Evolutionary conservation across 2,888 invertebrate genomes (phyloP).

Genomic region (Creontiades dilutus): DNA sequence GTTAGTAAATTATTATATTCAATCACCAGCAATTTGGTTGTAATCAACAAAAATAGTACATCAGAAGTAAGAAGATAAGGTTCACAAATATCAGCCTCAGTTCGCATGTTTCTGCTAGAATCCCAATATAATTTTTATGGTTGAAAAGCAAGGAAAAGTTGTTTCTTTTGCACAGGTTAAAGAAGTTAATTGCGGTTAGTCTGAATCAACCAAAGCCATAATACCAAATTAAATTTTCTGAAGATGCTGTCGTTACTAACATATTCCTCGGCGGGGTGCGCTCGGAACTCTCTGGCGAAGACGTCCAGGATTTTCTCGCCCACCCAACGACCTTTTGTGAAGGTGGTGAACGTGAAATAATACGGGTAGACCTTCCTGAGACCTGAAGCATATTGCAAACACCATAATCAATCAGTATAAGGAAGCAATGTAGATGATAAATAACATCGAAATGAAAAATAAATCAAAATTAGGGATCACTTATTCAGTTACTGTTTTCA

Average conservation of each 20-base stretch:
- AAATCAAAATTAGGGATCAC: no score
- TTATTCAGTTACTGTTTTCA: no score
- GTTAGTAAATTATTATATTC: no score
- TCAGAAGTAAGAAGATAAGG: no score
- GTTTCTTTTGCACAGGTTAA: neutral
- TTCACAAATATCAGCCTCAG: no score
- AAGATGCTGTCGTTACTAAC: conserved; percentile 77
- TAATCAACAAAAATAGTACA: no score
- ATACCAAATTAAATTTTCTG: conserved; percentile 68
- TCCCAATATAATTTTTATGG: neutral
- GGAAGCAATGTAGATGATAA: neutral
- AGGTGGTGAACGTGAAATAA: conserved; percentile 97
- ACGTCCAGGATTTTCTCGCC: conserved; percentile 95
- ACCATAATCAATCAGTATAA: neutral
- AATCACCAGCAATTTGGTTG: no score
- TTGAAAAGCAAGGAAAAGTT: neutral
- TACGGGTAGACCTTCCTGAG: conserved; percentile 98
- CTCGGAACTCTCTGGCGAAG: conserved; percentile 94
- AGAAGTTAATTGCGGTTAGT: conserved; percentile 49
- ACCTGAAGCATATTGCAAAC: conserved; percentile 81
- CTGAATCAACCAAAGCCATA: conserved; percentile 39
- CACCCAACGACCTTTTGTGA: conserved; percentile 97
- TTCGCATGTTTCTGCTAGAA: no score
- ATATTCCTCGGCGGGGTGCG: conserved; percentile 95
- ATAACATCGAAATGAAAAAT: no score